Conservation (phyloP, 2,888 invertebrate species). For the Agrypnus murinus region DNA sequence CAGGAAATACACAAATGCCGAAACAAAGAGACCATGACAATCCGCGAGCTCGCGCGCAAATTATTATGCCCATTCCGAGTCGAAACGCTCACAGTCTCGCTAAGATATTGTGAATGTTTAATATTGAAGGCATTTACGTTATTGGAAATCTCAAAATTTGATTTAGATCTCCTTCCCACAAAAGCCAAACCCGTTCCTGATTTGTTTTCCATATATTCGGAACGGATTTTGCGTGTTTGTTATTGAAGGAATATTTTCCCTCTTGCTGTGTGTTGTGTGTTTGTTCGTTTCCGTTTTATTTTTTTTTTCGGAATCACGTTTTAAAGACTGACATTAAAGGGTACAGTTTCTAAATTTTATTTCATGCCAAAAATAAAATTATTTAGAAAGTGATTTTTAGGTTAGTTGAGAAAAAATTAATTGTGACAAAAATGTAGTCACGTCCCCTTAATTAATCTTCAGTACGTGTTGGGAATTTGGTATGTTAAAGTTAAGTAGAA, state of each 20-base stretch:
- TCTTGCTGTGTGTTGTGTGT: too few relatives aligned
- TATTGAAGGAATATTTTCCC: conserved; percentile 31
- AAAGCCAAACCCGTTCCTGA: conserved; percentile 35
- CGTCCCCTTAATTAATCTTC: too few relatives aligned
- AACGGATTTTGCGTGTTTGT: conserved; percentile 29
- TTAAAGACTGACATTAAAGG: too few relatives aligned
- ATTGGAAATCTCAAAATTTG: conserved; percentile 53
- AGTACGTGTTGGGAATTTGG: too few relatives aligned
- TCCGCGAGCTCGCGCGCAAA: conserved; percentile 37
- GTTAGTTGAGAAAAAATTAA: too few relatives aligned
- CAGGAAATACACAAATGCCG: conserved; percentile 47
- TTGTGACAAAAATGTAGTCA: too few relatives aligned
- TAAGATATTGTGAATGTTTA: conserved; percentile 51
- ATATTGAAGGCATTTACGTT: conserved; percentile 51
- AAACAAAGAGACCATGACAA: conserved; percentile 49
- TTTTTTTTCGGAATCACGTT: too few relatives aligned
- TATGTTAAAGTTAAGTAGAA: too few relatives aligned
- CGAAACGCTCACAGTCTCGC: conserved; percentile 47
- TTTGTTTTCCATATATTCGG: conserved; percentile 46
- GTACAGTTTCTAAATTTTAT: too few relatives aligned
- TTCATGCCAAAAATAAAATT: too few relatives aligned
- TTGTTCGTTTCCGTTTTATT: neutral
- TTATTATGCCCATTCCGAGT: conserved; percentile 39
- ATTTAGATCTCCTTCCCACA: conserved; percentile 46
- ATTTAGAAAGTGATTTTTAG: too few relatives aligned